Conservation (phyloP, 2,113 vertebrate species). For the Chaetodon auriga region DNA sequence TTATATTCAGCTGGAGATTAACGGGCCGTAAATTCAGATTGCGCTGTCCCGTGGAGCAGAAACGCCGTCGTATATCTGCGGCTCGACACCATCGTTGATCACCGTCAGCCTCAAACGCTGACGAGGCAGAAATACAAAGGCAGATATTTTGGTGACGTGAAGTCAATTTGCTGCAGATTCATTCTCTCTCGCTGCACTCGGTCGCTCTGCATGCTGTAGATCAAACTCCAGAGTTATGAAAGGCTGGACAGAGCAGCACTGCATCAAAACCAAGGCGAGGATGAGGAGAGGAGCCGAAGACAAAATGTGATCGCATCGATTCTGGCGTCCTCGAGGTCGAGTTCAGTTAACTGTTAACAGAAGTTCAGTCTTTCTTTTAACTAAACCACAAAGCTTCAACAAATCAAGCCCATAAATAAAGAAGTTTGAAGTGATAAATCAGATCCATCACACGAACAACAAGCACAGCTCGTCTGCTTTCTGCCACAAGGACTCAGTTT, state of each 20-base stretch:
- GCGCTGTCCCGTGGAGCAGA: background rate
- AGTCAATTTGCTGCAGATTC: background rate
- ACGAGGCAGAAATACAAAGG: slow-evolving; percentile 3
- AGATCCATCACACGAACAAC: too few species aligned
- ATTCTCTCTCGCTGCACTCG: background rate
- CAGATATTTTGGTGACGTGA: background rate
- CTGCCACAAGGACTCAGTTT: too few species aligned
- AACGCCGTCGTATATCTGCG: background rate
- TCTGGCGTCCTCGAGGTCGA: too few species aligned
- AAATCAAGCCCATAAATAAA: too few species aligned
- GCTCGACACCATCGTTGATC: background rate
- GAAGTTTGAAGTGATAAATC: too few species aligned
- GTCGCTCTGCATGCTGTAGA: background rate
- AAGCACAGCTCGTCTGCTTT: too few species aligned
- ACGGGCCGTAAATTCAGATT: background rate
- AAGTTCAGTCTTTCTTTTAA: too few species aligned
- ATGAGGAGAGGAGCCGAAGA: background rate
- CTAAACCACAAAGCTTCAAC: too few species aligned
- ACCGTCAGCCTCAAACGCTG: background rate
- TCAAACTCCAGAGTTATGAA: too few species aligned
- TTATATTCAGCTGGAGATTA: background rate
- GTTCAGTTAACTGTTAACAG: too few species aligned
- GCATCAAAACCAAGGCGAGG: background rate
- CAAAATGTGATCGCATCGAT: too few species aligned
- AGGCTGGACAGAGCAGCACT: background rate